Percentiles rank a stretch among this genome's conserved stretches.
Evolutionary conservation across 1,140 invertebrate genomes (phyloP).

Genomic region (Pseudachorutes palmiensis): DNA sequence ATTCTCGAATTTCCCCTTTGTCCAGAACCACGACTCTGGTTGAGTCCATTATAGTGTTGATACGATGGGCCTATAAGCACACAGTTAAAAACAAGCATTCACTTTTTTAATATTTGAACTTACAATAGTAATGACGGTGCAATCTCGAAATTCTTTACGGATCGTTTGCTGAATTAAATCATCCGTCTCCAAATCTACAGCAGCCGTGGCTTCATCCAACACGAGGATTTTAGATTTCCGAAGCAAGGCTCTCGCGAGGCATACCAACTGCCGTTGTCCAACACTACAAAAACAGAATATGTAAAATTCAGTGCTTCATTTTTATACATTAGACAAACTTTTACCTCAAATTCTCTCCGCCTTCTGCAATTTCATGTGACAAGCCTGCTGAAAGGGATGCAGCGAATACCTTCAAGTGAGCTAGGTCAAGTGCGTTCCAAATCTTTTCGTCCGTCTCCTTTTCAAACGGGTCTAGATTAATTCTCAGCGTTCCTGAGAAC

Average conservation of each 20-base stretch:
- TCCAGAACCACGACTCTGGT: slow-evolving; percentile 66
- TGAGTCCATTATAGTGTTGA: slow-evolving; percentile 71
- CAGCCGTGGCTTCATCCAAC: slow-evolving; percentile 65
- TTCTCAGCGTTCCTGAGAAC: slow-evolving; percentile 69
- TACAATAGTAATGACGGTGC: slow-evolving; percentile 74
- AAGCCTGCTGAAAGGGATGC: neutral
- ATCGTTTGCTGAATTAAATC: slow-evolving; percentile 65
- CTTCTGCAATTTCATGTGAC: slow-evolving; percentile 42
- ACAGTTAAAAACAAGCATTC: slow-evolving; percentile 41
- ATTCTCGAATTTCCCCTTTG: slow-evolving; percentile 51
- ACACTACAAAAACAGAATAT: slow-evolving; percentile 46
- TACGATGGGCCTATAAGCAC: slow-evolving; percentile 54
- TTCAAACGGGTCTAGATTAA: slow-evolving; percentile 75
- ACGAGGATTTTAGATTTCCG: slow-evolving; percentile 57
- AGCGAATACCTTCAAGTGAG: slow-evolving; percentile 32
- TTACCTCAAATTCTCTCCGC: slow-evolving; percentile 51
- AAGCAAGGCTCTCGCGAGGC: slow-evolving; percentile 62
- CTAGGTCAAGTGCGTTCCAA: slow-evolving; percentile 70
- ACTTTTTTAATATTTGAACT: slow-evolving; percentile 83
- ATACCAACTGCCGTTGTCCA: slow-evolving; percentile 64
- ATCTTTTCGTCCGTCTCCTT: slow-evolving; percentile 64
- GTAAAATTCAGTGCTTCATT: neutral
- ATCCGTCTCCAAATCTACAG: slow-evolving; percentile 58
- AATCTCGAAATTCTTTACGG: slow-evolving; percentile 58
- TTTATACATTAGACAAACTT: neutral